Conservation (phyloP, 2,113 vertebrate genomes). For the Myiagra hebetior region DNA sequence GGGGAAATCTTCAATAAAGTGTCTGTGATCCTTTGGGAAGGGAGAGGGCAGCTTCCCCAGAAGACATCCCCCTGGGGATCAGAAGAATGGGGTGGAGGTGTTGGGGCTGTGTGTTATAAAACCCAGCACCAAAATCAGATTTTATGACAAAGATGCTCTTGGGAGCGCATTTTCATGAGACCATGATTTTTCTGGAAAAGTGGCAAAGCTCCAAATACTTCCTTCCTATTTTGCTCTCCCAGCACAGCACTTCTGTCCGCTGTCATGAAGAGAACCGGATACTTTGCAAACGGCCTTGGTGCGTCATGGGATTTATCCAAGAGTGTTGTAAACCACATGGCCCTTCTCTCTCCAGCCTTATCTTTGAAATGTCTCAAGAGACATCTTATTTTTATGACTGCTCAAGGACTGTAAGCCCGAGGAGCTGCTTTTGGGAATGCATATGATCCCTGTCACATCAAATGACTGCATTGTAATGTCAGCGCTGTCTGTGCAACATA, state of each 20-base stretch:
- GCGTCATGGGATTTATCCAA: neutral
- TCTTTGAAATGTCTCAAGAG: slow-evolving; percentile 35
- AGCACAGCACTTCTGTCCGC: neutral
- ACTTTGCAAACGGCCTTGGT: neutral
- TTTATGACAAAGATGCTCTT: neutral
- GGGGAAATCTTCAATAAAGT: slow-evolving; percentile 10
- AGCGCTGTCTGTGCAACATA: neutral
- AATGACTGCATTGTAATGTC: neutral
- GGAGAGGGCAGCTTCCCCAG: neutral
- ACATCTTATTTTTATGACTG: slow-evolving; percentile 48
- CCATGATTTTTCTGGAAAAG: neutral
- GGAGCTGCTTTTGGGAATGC: slow-evolving; percentile 39
- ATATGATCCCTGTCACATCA: slow-evolving; percentile 43
- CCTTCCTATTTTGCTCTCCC: neutral
- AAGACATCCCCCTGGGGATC: neutral
- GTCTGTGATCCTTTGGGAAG: neutral
- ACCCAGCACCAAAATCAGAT: neutral
- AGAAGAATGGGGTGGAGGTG: neutral
- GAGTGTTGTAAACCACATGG: slow-evolving; percentile 38
- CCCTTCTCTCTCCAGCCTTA: slow-evolving; percentile 24
- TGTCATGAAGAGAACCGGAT: neutral
- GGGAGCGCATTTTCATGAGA: neutral
- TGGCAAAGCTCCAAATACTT: neutral
- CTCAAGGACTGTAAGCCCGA: neutral
- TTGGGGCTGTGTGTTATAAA: neutral